A percentile compares a stretch with the other conserved stretches of the same genome.
Conservation (phyloP, 2,113 vertebrate genomes). For the Callionymus lyra region DNA sequence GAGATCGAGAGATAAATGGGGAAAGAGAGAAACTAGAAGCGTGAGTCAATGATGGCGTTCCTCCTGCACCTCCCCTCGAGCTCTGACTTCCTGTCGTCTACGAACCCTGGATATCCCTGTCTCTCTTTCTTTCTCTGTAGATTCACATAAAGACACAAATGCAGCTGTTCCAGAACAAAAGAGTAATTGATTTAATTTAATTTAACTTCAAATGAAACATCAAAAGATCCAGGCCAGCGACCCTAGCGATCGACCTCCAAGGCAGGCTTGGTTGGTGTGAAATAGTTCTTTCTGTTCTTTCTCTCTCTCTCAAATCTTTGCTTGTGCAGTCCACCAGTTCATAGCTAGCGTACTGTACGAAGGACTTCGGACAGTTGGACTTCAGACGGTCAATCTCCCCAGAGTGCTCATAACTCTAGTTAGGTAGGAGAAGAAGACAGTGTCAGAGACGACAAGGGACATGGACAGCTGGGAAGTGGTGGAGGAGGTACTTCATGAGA, state of each 20-base stretch:
- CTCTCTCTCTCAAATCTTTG: slow-evolving; percentile 52
- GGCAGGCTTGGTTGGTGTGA: slow-evolving; percentile 53
- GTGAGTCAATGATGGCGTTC: slow-evolving; percentile 42
- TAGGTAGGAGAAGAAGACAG: slow-evolving; percentile 67
- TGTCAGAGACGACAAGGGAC: slow-evolving; percentile 66
- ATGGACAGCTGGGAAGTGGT: slow-evolving; percentile 64
- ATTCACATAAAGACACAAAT: slow-evolving; percentile 67
- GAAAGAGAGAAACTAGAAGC: slow-evolving; percentile 67
- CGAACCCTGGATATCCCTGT: slow-evolving; percentile 51
- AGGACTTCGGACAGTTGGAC: slow-evolving; percentile 69
- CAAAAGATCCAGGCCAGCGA: too few relatives aligned
- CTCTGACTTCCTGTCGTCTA: slow-evolving; percentile 1
- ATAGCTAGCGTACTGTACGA: slow-evolving; percentile 67
- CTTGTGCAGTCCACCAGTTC: slow-evolving; percentile 68
- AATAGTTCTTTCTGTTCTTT: slow-evolving; percentile 51
- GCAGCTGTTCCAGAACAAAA: slow-evolving; percentile 61
- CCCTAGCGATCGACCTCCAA: slow-evolving; percentile 53
- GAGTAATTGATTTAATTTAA: slow-evolving; percentile 52
- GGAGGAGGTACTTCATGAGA: slow-evolving; percentile 61
- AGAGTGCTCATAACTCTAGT: slow-evolving; percentile 73
- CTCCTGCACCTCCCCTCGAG: slow-evolving; percentile 55
- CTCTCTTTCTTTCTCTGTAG: slow-evolving; percentile 75
- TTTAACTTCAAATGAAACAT: slow-evolving; percentile 67
- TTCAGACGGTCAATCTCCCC: slow-evolving; percentile 68
- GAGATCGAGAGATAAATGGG: slow-evolving; percentile 66